Evolutionary conservation across 2,113 vertebrate genomes (phyloP), one percentile per base, ranked within the genome.

Genomic region (Empidonax alnorum): DNA sequence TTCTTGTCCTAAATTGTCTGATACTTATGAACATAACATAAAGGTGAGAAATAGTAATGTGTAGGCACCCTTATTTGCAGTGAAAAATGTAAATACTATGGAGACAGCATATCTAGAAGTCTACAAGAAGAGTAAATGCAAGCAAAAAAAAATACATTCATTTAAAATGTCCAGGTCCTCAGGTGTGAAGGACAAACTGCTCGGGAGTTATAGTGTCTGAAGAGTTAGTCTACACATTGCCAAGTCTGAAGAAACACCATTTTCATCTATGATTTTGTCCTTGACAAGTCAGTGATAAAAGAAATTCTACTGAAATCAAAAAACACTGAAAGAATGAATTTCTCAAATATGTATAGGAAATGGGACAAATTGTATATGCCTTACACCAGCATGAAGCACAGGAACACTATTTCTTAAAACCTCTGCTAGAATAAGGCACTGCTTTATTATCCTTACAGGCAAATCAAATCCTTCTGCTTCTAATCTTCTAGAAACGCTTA

Each of bases 381-480:
- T 83, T 72, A 39, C 62, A 90, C 18, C 8, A 63, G 44, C 62
- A 56, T 65, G 39, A 89, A 93, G 68, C 71, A 52, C 44, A 55
- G 35, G 42, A 79, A 71, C 22, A 82, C 23, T 35, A 47, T 83
- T 87, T 93, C 50, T 56, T 93, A 55, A 66, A 47, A 76, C n/a
- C 18, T 63, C 66, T 85, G 47, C 23, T 91, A 59, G 61, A 94
- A 71, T 59, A 67, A 91, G 42, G 25, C 52, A 55, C 49, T 58
- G 11, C 69, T 90, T 90, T 87, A 56, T 90, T 85, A 79, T 76
- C 53, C 58, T 90, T 85, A 61, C 7, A 85, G 67, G 62, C 67
- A 69, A 37, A 92, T 75, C 79, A 90, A 71, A 83, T 78, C 66
- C 76, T 85, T 92, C 74, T 93, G 56, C 42, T 91, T 93, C 79